phyloP scores from a whole-genome alignment of 2,113 vertebrate genomes.

The Ariopsis seemanni region DNA sequence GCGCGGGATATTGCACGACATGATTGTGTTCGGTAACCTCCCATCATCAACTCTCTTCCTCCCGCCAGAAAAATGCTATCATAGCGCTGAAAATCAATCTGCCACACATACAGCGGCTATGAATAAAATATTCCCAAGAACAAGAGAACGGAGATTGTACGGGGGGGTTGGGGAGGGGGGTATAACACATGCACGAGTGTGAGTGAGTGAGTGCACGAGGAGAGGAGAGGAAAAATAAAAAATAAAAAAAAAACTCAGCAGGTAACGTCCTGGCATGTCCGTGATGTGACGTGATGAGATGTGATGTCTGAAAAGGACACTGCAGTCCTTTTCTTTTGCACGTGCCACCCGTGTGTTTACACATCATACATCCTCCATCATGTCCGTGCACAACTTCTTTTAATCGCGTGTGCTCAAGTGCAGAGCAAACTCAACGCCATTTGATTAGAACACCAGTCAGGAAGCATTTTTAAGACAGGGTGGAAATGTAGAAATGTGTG shows the following conservation, averaged over 20 bases:
- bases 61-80: constrained; percentile 38
- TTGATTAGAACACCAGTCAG: background rate
- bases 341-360: no score
- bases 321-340: background rate
- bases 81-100: constrained; percentile 40
- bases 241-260: background rate
- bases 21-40: constrained; percentile 49
- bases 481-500: constrained; percentile 5
- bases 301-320: background rate
- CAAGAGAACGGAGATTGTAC: constrained; percentile 35
- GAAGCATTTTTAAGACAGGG: background rate
- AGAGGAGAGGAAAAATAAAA: no score
- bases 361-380: no score
- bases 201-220: background rate
- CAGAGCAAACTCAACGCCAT: background rate
- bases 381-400: background rate
- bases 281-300: background rate
- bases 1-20: constrained; percentile 36
- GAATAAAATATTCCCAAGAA: constrained; percentile 46
- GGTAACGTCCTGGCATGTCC: constrained; percentile 6
- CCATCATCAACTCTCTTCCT: constrained; percentile 24
- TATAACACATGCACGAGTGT: background rate
- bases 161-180: background rate
- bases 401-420: background rate
- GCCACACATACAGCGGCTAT: constrained; percentile 32